Conservation (phyloP, 2,888 invertebrate genomes). For the Ormyrus thymus region DNA sequence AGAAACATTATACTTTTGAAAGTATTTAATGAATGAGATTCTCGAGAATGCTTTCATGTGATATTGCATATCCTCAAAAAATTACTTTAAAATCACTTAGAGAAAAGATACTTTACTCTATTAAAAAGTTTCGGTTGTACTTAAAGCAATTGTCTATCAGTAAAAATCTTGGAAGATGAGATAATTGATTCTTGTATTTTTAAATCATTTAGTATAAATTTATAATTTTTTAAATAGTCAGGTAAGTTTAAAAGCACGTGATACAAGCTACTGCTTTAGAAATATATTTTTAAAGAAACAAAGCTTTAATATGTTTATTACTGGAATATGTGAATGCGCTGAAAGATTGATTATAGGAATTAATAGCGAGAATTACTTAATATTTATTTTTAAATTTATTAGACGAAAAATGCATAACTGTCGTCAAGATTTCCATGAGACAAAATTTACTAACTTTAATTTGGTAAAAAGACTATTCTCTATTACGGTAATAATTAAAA, state of each 20-base stretch:
- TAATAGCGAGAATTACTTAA: slow-evolving; percentile 28
- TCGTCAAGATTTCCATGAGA: neutral
- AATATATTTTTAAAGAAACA: neutral
- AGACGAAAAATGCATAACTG: neutral
- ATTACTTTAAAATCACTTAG: neutral
- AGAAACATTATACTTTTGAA: too few relatives aligned
- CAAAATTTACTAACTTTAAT: slow-evolving; percentile 20
- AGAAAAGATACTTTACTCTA: neutral
- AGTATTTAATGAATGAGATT: slow-evolving; percentile 11
- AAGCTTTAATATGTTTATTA: neutral
- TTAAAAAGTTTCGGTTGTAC: slow-evolving; percentile 13
- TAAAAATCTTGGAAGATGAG: slow-evolving; percentile 44
- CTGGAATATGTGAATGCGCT: slow-evolving; percentile 12
- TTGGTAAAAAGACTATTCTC: neutral
- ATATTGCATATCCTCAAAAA: neutral
- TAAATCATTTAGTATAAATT: neutral
- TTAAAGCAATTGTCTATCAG: slow-evolving; percentile 2
- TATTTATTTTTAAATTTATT: slow-evolving; percentile 28
- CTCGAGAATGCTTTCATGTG: slow-evolving; percentile 48
- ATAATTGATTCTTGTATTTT: slow-evolving; percentile 4
- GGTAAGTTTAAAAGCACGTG: slow-evolving; percentile 40
- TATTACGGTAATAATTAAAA: neutral
- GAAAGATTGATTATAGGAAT: slow-evolving; percentile 9
- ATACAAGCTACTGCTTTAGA: too few relatives aligned
- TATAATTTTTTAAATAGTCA: slow-evolving; percentile 32